Percentiles rank a stretch among this genome's conserved stretches.
Conservation (phyloP, 1,140 invertebrate genomes). For the Hestina assimilis region DNA sequence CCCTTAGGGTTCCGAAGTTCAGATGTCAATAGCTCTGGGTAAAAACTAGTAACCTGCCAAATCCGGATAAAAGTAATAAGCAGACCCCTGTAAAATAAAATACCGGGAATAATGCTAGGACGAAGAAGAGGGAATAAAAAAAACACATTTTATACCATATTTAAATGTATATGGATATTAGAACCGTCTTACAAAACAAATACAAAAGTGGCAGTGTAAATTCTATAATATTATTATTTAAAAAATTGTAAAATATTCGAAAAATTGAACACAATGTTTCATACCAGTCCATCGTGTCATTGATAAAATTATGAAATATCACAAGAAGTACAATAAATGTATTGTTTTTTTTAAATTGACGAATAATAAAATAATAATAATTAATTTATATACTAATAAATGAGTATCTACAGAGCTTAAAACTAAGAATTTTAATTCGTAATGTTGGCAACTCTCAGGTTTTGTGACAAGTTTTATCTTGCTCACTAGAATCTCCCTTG, state of each 20-base stretch:
- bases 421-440: conserved; percentile 50
- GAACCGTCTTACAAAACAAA: conserved; percentile 32
- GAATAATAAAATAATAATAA: conserved; percentile 27
- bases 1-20: too few species aligned
- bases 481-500: conserved; percentile 65
- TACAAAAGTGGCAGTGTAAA: conserved; percentile 64
- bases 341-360: conserved; percentile 8
- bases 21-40: too few species aligned
- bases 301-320: conserved; percentile 36
- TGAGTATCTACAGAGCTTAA: conserved; percentile 68
- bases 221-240: conserved; percentile 31
- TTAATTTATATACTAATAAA: conserved; percentile 41
- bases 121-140: conserved; percentile 5
- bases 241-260: conserved; percentile 27
- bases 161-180: conserved; percentile 23
- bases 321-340: conserved; percentile 27
- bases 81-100: not conserved
- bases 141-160: conserved; percentile 9
- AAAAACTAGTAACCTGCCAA: too few species aligned
- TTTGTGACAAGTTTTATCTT: conserved; percentile 9
- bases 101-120: not conserved
- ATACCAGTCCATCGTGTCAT: conserved; percentile 23
- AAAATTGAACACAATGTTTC: conserved; percentile 31
- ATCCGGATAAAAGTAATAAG: too few species aligned
- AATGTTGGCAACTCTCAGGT: conserved; percentile 49